A percentile compares a stretch with the other conserved stretches of the same genome.
These are phyloP conservation scores for Meteorus sp. DNA, from an alignment of 1,140 invertebrate genomes.

Conservation along the genomic window DNA sequence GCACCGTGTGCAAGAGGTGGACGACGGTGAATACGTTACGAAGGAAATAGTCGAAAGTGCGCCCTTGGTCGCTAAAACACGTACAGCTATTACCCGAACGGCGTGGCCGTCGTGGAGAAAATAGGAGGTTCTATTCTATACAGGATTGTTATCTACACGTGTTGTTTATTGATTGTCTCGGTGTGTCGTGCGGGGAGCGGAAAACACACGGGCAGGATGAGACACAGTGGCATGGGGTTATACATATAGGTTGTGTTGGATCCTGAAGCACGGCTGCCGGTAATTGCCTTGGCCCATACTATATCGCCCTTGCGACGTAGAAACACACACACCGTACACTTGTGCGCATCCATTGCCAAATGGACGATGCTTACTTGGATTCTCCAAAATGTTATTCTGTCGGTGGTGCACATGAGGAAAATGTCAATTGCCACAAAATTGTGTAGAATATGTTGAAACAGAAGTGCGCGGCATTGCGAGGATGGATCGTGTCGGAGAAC, in stretches of 20 bases:
- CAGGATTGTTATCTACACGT: constrained; percentile 58
- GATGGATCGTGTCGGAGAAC: background rate
- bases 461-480: too few species aligned
- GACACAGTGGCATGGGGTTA: too few species aligned
- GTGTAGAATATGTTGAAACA: background rate
- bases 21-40: constrained; percentile 30
- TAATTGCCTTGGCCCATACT: constrained; percentile 47
- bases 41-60: constrained; percentile 28
- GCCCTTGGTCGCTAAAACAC: constrained; percentile 39
- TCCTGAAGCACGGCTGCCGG: constrained; percentile 44
- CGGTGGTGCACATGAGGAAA: background rate
- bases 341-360: constrained; percentile 18
- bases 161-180: constrained; percentile 57
- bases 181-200: constrained; percentile 39
- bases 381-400: constrained; percentile 5
- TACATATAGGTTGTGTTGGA: constrained; percentile 32
- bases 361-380: constrained; percentile 14
- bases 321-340: constrained; percentile 33
- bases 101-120: constrained; percentile 43
- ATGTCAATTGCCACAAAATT: constrained; percentile 3
- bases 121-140: constrained; percentile 47
- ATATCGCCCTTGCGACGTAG: too few species aligned
- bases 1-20: constrained; percentile 2
- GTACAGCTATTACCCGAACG: constrained; percentile 49
- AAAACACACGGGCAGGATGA: too few species aligned